A percentile compares a stretch with the other conserved stretches of the same genome.
Evolutionary conservation across 2,888 invertebrate species (phyloP).

Genomic region (Magallana nippona): DNA sequence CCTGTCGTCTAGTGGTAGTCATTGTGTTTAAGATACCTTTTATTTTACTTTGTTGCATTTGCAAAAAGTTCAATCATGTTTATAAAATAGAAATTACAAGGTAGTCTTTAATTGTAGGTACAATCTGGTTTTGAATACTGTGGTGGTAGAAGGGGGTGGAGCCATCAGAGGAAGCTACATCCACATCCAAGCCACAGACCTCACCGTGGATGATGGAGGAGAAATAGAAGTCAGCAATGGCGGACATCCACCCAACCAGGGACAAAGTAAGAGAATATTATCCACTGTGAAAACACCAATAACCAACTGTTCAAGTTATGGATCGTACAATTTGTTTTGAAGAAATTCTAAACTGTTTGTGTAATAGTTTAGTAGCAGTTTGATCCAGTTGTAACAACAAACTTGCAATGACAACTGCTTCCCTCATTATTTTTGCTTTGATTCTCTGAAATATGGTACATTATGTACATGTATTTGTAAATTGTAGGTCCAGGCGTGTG

Average conservation of each 20-base stretch:
- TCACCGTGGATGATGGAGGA: constrained; percentile 72
- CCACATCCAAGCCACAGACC: constrained; percentile 60
- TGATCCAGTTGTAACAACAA: no score
- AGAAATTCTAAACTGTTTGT: no score
- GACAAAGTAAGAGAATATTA: constrained; percentile 56
- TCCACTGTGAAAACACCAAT: no score
- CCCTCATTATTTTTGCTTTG: not conserved
- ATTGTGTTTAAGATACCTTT: no score
- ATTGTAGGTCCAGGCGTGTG: constrained; percentile 57
- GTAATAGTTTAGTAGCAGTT: no score
- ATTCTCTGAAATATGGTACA: not conserved
- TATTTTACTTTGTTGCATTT: no score
- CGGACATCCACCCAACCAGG: constrained; percentile 62
- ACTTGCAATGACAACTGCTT: no score
- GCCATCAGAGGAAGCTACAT: constrained; percentile 63
- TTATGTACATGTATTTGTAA: not conserved
- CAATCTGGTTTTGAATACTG: constrained; percentile 59
- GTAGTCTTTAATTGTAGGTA: constrained; percentile 47
- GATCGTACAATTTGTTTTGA: no score
- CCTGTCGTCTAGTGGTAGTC: no score
- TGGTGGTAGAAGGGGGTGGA: constrained; percentile 70
- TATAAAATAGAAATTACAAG: not conserved
- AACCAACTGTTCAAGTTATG: no score
- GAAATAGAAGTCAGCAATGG: constrained; percentile 68
- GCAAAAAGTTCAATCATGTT: no score